A percentile compares a stretch with the other conserved stretches of the same genome.
Conservation (phyloP, 2,888 invertebrate species). For the Diplazon laetatorius region DNA sequence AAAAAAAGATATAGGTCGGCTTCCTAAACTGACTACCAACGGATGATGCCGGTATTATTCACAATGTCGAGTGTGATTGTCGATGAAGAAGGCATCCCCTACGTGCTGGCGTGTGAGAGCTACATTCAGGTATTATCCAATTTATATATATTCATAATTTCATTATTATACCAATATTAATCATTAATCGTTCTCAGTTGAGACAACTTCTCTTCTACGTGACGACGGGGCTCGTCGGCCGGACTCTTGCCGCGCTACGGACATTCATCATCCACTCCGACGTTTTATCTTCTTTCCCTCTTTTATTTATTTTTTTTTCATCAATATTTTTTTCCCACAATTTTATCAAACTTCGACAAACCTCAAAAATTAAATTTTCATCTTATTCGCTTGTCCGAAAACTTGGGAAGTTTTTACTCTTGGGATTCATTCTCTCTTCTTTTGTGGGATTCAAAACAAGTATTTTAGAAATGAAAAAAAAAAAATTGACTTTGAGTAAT, state of each 20-base stretch:
- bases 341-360: too few relatives aligned
- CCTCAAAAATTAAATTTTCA: slow-evolving; percentile 12
- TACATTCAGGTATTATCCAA: slow-evolving; percentile 86
- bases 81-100: slow-evolving; percentile 82
- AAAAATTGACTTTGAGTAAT: too few relatives aligned
- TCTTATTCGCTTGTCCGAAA: too few relatives aligned
- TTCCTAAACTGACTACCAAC: slow-evolving; percentile 82
- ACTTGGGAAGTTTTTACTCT: too few relatives aligned
- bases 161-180: slow-evolving; percentile 80
- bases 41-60: slow-evolving; percentile 82
- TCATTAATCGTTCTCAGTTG: slow-evolving; percentile 78
- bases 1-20: slow-evolving; percentile 81
- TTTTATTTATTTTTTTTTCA: slow-evolving; percentile 1
- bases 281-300: background rate
- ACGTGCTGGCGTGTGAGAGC: slow-evolving; percentile 82
- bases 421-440: too few relatives aligned
- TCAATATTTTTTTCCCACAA: too few relatives aligned
- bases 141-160: slow-evolving; percentile 84
- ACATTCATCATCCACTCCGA: background rate
- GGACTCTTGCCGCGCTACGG: slow-evolving; percentile 22
- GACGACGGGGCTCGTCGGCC: slow-evolving; percentile 49
- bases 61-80: slow-evolving; percentile 82
- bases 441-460: background rate
- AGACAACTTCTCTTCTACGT: slow-evolving; percentile 65
- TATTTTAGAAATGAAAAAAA: background rate